Evolutionary conservation across 1,140 invertebrate genomes (phyloP).

Genomic region (Hydropsyche tenuis): DNA sequence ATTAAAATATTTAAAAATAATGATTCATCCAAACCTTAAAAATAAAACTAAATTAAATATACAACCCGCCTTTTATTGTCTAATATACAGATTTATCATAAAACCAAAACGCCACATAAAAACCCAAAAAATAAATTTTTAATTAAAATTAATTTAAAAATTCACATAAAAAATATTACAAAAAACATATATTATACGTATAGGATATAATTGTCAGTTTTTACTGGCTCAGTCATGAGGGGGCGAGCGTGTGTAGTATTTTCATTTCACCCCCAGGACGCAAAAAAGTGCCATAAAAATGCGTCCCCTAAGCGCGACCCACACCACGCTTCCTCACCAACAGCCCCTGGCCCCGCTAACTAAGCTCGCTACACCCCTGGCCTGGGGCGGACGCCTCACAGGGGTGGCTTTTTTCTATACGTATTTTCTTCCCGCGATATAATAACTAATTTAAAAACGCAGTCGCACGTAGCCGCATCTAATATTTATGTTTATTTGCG

Average conservation of each 20-base stretch:
- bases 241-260: conserved; percentile 48
- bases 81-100: too few relatives aligned
- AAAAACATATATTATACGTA: not conserved
- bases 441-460: conserved; percentile 41
- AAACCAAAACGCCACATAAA: too few relatives aligned
- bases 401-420: conserved; percentile 14
- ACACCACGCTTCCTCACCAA: conserved; percentile 12
- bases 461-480: not conserved
- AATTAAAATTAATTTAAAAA: not conserved
- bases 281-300: conserved; percentile 51
- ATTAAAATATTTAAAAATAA: too few relatives aligned
- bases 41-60: too few relatives aligned
- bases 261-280: conserved; percentile 50
- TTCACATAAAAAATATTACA: not conserved
- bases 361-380: conserved; percentile 26
- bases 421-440: conserved; percentile 24
- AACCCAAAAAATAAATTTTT: conserved; percentile 1
- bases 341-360: conserved; percentile 34
- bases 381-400: not conserved
- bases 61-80: too few relatives aligned
- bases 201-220: conserved; percentile 35
- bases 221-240: conserved; percentile 31
- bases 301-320: conserved; percentile 40
- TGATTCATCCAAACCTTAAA: too few relatives aligned
- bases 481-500: conserved; percentile 33